Conservation (phyloP, 2,797 vertebrate species). For the Erithacus rubecula region DNA sequence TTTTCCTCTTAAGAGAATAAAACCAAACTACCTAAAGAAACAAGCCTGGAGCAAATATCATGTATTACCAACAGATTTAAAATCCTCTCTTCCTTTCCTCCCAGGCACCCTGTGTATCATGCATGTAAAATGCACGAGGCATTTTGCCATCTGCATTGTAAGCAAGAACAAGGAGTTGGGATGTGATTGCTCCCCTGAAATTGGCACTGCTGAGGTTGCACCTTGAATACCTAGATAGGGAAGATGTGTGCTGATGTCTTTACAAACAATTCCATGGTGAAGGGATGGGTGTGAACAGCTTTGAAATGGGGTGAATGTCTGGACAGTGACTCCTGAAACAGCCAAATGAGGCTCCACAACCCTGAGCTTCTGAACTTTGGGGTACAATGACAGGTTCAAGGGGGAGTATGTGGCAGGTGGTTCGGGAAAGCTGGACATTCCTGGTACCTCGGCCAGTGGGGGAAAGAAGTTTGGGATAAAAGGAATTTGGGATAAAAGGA, state of each 20-base stretch:
- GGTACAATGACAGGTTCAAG: accelerated
- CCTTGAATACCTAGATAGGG: not conserved
- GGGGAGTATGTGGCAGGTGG: accelerated
- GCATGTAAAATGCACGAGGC: not conserved
- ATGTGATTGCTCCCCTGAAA: no score
- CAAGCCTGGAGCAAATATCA: not conserved
- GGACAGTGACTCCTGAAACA: not conserved
- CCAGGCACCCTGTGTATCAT: not conserved
- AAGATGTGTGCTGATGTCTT: not conserved
- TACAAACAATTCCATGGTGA: not conserved
- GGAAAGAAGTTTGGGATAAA: not conserved
- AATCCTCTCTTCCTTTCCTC: not conserved
- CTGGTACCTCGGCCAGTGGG: not conserved
- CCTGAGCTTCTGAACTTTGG: not conserved
- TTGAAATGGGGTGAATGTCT: not conserved
- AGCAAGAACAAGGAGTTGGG: not conserved
- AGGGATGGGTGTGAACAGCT: not conserved
- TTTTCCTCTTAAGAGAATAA: not conserved
- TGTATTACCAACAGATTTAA: not conserved
- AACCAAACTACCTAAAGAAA: not conserved
- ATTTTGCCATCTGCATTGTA: not conserved
- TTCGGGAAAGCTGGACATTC: not conserved
- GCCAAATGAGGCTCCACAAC: accelerated
- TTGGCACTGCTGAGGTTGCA: not conserved
- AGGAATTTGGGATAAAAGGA: no score